A percentile compares a stretch with the other conserved stretches of the same genome.
Evolutionary conservation across 2,797 vertebrate genomes (phyloP).

Genomic region (Chiroxiphia lanceolata): DNA sequence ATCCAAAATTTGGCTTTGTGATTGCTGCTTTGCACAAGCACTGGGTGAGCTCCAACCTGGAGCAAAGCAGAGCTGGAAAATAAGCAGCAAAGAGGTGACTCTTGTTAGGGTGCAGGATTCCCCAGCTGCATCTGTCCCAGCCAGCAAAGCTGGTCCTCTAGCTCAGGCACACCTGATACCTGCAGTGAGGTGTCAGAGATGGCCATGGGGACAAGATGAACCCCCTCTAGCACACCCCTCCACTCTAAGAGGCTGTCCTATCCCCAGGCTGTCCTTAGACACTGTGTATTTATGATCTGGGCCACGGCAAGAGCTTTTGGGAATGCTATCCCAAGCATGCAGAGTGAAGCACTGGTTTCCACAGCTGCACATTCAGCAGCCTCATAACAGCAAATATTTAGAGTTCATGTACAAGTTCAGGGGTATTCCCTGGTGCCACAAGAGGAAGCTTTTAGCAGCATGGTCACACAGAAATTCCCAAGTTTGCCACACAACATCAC

Average conservation of each 20-base stretch:
- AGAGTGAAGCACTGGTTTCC: background rate
- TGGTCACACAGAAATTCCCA: background rate
- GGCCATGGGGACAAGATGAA: fast-evolving
- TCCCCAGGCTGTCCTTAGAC: background rate
- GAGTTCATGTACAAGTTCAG: background rate
- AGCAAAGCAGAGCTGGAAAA: background rate
- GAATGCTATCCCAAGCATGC: background rate
- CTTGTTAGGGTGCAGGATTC: background rate
- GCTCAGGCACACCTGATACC: background rate
- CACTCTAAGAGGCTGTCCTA: background rate
- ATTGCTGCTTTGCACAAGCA: background rate
- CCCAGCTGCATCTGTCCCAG: background rate
- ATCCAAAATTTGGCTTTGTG: background rate
- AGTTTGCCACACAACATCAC: background rate
- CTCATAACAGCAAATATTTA: background rate
- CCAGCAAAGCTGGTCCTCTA: background rate
- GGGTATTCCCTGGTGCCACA: background rate
- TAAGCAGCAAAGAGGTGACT: background rate
- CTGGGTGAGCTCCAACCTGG: background rate
- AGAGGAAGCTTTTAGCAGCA: background rate
- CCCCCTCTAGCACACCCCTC: background rate
- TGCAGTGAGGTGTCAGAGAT: background rate
- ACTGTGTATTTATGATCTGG: background rate
- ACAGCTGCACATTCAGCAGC: background rate
- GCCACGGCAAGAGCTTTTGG: background rate